These are phyloP conservation scores for Chloebia gouldiae DNA, from an alignment of 2,113 vertebrate species.

Conservation along the genomic window DNA sequence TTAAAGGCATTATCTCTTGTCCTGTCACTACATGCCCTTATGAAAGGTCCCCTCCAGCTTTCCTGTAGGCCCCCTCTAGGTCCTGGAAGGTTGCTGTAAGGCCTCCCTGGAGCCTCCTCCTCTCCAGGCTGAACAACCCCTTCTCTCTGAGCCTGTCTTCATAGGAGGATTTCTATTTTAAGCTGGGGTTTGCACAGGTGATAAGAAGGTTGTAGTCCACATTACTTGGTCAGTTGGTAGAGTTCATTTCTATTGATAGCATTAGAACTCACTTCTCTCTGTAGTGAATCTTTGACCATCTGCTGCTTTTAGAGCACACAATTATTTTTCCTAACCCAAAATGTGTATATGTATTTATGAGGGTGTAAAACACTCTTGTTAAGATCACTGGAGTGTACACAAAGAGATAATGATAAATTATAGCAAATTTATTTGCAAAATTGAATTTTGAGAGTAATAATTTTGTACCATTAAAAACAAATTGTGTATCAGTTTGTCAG, in stretches of 20 bases:
- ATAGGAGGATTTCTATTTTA: not conserved
- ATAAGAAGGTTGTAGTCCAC: not conserved
- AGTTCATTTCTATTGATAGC: not conserved
- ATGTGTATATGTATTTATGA: not conserved
- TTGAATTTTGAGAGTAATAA: not conserved
- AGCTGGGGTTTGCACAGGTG: not conserved
- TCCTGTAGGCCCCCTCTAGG: fast-evolving
- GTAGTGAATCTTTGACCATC: not conserved
- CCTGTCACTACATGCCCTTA: too few species aligned
- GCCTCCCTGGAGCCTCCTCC: not conserved
- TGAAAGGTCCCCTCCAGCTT: not conserved
- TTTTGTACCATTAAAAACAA: constrained; percentile 9
- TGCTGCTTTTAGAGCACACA: not conserved
- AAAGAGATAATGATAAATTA: not conserved
- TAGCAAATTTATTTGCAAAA: not conserved
- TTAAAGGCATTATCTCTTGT: not conserved
- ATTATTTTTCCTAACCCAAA: not conserved
- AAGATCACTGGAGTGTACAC: not conserved
- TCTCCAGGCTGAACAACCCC: not conserved
- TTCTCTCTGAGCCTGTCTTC: not conserved
- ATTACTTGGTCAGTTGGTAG: not conserved
- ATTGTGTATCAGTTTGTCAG: not conserved
- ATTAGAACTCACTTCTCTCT: not conserved
- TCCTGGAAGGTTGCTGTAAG: not conserved
- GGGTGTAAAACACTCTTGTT: not conserved